phyloP scores from a whole-genome alignment of 1,140 invertebrate genomes.

The Drosophila repleta region DNA sequence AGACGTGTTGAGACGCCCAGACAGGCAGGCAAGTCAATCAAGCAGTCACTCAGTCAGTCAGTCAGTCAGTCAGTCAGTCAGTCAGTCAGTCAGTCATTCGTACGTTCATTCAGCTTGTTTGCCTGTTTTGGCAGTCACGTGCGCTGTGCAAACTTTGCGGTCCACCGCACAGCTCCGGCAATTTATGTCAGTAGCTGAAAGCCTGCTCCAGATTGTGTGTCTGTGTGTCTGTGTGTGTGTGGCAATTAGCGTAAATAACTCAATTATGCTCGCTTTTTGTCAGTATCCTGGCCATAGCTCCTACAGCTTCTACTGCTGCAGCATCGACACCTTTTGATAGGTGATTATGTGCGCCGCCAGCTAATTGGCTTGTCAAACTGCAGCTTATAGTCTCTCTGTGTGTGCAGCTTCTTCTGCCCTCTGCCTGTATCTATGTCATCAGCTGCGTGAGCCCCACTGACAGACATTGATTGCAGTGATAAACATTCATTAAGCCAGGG shows the following conservation, averaged over 20 bases:
- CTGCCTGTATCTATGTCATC: not conserved
- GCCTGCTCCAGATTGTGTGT: not conserved
- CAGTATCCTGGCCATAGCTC: not conserved
- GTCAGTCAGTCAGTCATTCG: slow-evolving; percentile 27
- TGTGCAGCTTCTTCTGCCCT: not conserved
- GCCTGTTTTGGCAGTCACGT: slow-evolving; percentile 37
- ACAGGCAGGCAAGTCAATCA: slow-evolving; percentile 14
- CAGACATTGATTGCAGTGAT: slow-evolving; percentile 37
- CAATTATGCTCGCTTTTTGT: slow-evolving; percentile 63
- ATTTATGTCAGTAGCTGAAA: slow-evolving; percentile 41
- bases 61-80: not conserved
- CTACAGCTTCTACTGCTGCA: slow-evolving; percentile 11
- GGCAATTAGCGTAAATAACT: slow-evolving; percentile 78
- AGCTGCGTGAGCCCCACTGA: not conserved
- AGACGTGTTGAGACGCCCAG: not conserved
- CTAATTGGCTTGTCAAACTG: slow-evolving; percentile 56
- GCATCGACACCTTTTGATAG: slow-evolving; percentile 71
- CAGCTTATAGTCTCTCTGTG: slow-evolving; percentile 13
- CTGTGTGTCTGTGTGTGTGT: slow-evolving; percentile 19
- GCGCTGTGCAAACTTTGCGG: slow-evolving; percentile 60
- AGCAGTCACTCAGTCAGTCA: slow-evolving; percentile 16
- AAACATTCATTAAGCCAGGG: slow-evolving; percentile 54
- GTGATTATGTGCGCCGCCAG: slow-evolving; percentile 58
- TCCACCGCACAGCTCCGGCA: slow-evolving; percentile 49
- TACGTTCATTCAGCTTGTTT: slow-evolving; percentile 9